Conservation (phyloP, 1,140 invertebrate genomes). For the Zaprionus inermis region DNA sequence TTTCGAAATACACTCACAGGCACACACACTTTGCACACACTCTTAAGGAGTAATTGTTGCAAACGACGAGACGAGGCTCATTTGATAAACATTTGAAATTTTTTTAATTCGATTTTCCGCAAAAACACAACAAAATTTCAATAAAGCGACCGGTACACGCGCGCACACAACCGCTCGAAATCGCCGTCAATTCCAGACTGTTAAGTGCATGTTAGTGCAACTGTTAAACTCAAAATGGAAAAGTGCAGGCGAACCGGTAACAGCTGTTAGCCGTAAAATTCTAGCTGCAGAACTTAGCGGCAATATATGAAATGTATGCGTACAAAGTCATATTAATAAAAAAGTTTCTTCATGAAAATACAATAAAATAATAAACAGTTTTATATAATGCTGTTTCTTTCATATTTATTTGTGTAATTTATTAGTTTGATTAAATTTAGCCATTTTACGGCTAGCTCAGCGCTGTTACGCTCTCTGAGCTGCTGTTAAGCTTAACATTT, state of each 20-base stretch:
- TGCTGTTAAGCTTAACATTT: conserved; percentile 36
- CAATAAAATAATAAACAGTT: background rate
- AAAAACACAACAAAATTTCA: conserved; percentile 68
- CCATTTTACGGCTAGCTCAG: conserved; percentile 19
- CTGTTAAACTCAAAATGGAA: conserved; percentile 48
- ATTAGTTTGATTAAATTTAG: background rate
- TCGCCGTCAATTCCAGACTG: conserved; percentile 49
- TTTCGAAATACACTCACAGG: conserved; percentile 12
- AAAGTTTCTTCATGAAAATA: background rate
- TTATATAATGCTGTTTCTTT: background rate
- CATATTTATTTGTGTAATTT: background rate
- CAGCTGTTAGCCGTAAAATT: conserved; percentile 18
- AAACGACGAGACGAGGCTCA: conserved; percentile 53
- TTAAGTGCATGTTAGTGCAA: conserved; percentile 26
- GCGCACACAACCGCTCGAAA: conserved; percentile 46
- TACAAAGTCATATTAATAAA: too few relatives aligned
- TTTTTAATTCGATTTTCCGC: conserved; percentile 63
- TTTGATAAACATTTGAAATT: conserved; percentile 70
- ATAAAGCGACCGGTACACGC: conserved; percentile 39
- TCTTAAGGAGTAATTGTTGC: conserved; percentile 66
- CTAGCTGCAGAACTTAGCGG: background rate
- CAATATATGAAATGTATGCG: background rate
- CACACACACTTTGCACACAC: conserved; percentile 52
- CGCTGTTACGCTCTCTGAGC: conserved; percentile 13
- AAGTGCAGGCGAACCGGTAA: conserved; percentile 4